A percentile compares a stretch with the other conserved stretches of the same genome.
phyloP scores from a whole-genome alignment of 2,797 vertebrate species.

The Argya squamiceps region DNA sequence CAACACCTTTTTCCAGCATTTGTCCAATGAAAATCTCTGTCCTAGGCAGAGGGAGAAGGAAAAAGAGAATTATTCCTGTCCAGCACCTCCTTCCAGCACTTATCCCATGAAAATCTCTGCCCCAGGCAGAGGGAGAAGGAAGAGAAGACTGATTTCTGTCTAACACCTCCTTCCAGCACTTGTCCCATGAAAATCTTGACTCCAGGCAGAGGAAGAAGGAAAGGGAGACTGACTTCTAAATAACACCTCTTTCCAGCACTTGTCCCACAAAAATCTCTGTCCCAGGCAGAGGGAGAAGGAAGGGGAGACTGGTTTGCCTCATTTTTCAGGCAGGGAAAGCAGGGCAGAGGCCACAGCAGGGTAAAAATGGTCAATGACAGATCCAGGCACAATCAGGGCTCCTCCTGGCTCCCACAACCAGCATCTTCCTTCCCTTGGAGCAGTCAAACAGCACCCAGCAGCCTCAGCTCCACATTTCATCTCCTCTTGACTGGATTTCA shows the following conservation, averaged over 20 bases:
- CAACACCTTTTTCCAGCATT: not conserved
- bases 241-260: not conserved
- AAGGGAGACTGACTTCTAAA: too few relatives aligned
- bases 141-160: not conserved
- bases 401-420: not conserved
- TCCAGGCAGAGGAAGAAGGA: not conserved
- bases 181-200: not conserved
- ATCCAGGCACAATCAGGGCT: not conserved
- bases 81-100: not conserved
- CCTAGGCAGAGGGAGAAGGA: not conserved
- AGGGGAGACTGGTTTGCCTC: not conserved
- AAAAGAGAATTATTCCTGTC: accelerated
- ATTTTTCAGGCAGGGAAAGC: not conserved
- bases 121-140: not conserved
- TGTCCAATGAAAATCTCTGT: not conserved
- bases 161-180: not conserved
- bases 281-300: not conserved
- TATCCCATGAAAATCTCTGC: not conserved
- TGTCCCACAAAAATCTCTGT: too few relatives aligned
- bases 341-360: not conserved
- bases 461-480: not conserved
- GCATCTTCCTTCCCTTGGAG: not conserved
- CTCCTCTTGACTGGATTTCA: not conserved
- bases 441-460: not conserved
- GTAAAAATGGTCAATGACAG: not conserved